phyloP scores from a whole-genome alignment of 2,797 vertebrate species.

The Peromyscus eremicus region DNA sequence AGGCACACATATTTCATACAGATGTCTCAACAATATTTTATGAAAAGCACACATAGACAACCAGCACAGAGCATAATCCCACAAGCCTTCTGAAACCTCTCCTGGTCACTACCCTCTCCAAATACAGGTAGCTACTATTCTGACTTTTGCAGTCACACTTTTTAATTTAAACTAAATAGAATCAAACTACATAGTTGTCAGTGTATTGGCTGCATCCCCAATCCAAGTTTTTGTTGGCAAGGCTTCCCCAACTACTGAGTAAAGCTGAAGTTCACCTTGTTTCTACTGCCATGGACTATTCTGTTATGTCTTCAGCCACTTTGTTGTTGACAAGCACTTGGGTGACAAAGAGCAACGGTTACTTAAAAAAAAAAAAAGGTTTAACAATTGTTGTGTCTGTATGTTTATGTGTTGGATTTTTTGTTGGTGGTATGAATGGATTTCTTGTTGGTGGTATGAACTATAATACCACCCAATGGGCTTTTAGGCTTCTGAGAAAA shows the following conservation, averaged over 20 bases:
- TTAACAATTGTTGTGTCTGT: background rate
- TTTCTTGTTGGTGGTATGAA: background rate
- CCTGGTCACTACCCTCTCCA: background rate
- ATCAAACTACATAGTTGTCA: background rate
- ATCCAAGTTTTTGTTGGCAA: background rate
- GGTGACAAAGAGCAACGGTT: background rate
- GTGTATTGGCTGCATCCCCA: background rate
- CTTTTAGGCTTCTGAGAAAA: background rate
- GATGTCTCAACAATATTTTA: background rate
- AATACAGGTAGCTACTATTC: background rate
- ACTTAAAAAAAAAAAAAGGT: background rate
- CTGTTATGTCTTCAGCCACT: background rate
- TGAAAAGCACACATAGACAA: background rate
- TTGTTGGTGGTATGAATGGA: background rate
- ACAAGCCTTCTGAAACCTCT: background rate
- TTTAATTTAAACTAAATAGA: background rate
- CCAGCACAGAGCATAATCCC: background rate
- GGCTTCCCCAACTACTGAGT: background rate
- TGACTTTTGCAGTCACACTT: background rate
- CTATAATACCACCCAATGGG: background rate
- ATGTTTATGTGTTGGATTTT: background rate
- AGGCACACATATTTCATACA: slow-evolving; percentile 4
- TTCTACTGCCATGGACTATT: background rate
- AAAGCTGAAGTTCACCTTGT: background rate
- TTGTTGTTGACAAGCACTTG: background rate